Conservation (phyloP, 1,140 invertebrate species). For the Drosophila gunungcola region DNA sequence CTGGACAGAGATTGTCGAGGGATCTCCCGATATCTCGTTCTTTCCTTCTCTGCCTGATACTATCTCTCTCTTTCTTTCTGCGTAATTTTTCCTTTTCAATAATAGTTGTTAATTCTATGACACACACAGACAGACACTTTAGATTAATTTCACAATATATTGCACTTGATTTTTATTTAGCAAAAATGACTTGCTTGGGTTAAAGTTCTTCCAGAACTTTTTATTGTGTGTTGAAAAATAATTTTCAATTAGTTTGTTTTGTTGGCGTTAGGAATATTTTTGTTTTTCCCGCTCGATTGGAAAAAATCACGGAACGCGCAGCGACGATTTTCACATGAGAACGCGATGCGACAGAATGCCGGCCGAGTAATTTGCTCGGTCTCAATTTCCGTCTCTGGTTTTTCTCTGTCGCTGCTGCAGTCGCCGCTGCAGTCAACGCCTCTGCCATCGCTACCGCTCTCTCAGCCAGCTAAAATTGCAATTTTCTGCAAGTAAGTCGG, state of each 20-base stretch:
- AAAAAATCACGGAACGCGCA: constrained; percentile 34
- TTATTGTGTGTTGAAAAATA: constrained; percentile 3
- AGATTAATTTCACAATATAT: constrained; percentile 54
- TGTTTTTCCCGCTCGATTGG: constrained; percentile 42
- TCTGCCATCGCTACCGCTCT: constrained; percentile 9
- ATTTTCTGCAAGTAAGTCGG: constrained; percentile 62
- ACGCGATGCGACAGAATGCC: constrained; percentile 81
- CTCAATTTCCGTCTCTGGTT: constrained; percentile 54
- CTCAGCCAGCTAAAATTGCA: constrained; percentile 50
- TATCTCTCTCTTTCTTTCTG: constrained; percentile 23
- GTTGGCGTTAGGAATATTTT: constrained; percentile 14
- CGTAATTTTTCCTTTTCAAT: constrained; percentile 6
- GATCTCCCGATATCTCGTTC: constrained; percentile 28
- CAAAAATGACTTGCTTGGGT: constrained; percentile 7
- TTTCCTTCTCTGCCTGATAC: constrained; percentile 10
- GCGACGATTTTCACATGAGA: constrained; percentile 75
- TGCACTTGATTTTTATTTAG: constrained; percentile 36
- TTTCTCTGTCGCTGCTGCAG: constrained; percentile 36
- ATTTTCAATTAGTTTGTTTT: constrained; percentile 24
- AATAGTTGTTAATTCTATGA: constrained; percentile 10
- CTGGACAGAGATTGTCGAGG: constrained; percentile 22
- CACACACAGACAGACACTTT: constrained; percentile 28
- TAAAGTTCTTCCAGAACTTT: constrained; percentile 37
- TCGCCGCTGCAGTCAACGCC: constrained; percentile 18
- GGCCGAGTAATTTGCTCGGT: constrained; percentile 56